These are phyloP conservation scores for Ascidia mentula DNA, from an alignment of 23 tunicate species.

Conservation along the genomic window DNA sequence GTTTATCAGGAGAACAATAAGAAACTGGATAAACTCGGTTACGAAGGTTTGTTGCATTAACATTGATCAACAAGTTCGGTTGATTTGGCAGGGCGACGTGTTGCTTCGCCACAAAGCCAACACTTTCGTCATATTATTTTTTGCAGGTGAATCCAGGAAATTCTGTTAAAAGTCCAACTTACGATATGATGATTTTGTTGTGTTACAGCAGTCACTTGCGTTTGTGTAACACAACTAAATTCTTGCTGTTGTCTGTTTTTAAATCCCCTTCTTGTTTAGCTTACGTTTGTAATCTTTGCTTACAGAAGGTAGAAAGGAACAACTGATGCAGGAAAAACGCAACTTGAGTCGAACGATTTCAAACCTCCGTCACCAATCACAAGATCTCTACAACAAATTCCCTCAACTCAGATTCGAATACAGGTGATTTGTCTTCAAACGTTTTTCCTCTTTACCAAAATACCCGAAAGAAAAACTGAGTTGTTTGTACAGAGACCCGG, in stretches of 20 bases:
- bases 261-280: no score
- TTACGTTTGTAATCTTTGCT: no score
- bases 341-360: slow-evolving; percentile 34
- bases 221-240: no score
- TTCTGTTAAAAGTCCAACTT: no score
- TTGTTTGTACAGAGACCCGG: slow-evolving; percentile 64
- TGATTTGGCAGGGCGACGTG: no score
- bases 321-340: slow-evolving; percentile 40
- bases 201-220: no score
- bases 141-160: no score
- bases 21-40: slow-evolving; percentile 49
- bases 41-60: slow-evolving; percentile 52
- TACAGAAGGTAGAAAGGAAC: slow-evolving; percentile 65
- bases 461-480: neutral
- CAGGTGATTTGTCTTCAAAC: slow-evolving; percentile 16
- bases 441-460: neutral
- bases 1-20: slow-evolving; percentile 24
- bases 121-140: no score
- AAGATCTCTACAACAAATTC: slow-evolving; percentile 50
- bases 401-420: slow-evolving; percentile 69
- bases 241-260: no score
- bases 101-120: no score
- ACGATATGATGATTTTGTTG: no score
- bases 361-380: slow-evolving; percentile 16
- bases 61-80: no score